phyloP scores from a whole-genome alignment of 2,113 vertebrate species.

The Cottus gobio region DNA sequence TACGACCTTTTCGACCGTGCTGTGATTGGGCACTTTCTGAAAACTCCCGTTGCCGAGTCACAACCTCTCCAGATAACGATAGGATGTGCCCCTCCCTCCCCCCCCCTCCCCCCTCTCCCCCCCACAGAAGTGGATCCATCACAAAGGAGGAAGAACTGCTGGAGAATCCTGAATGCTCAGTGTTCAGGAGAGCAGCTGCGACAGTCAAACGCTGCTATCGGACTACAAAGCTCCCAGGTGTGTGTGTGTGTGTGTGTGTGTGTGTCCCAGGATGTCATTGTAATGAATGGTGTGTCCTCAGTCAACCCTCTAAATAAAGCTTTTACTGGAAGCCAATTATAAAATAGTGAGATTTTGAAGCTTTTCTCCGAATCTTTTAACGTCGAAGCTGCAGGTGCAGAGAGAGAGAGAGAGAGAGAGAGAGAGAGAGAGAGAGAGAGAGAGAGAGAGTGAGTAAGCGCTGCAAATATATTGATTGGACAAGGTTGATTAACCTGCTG shows the following conservation, averaged over 20 bases:
- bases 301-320: neutral
- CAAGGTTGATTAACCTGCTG: neutral
- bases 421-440: neutral
- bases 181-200: neutral
- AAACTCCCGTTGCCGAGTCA: neutral
- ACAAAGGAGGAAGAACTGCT: neutral
- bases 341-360: neutral
- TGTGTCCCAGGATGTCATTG: neutral
- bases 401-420: neutral
- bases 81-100: no score
- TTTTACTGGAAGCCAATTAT: conserved; percentile 7
- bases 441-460: neutral
- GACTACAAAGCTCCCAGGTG: conserved; percentile 17
- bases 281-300: conserved; percentile 32
- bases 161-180: neutral
- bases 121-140: neutral
- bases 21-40: neutral
- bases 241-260: neutral
- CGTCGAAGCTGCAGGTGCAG: neutral
- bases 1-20: neutral
- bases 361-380: neutral
- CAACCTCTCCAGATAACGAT: no score
- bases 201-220: neutral
- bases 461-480: conserved; percentile 6
- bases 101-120: no score